phyloP scores from a whole-genome alignment of 2,888 invertebrate genomes.

The Anticlea derivata region DNA sequence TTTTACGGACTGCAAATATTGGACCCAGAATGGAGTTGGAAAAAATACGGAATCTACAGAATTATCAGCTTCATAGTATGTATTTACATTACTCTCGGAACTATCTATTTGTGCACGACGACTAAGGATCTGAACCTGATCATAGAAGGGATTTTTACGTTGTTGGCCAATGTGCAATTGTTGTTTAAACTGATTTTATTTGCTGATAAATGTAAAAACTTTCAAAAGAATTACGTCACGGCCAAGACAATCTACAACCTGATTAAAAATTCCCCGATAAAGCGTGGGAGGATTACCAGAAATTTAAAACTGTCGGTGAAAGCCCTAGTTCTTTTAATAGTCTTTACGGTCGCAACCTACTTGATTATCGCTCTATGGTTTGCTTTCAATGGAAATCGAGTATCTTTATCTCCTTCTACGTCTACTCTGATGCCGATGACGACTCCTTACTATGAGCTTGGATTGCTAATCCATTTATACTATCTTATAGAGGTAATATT shows the following conservation, averaged over 20 bases:
- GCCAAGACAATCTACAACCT: conserved; percentile 52
- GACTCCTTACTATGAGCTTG: conserved; percentile 60
- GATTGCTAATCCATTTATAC: conserved; percentile 53
- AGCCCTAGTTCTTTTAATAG: conserved; percentile 38
- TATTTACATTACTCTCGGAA: conserved; percentile 59
- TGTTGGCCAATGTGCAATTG: conserved; percentile 47
- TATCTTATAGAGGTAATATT: conserved; percentile 51
- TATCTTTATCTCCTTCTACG: conserved; percentile 57
- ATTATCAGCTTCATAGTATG: conserved; percentile 42
- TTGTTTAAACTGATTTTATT: conserved; percentile 50
- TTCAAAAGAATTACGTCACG: conserved; percentile 49
- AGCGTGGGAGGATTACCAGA: conserved; percentile 25
- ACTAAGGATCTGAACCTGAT: conserved; percentile 44
- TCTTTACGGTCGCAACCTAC: conserved; percentile 48
- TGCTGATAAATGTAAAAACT: conserved; percentile 41
- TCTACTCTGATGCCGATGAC: conserved; percentile 61
- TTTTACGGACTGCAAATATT: conserved; percentile 62
- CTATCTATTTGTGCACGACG: conserved; percentile 46
- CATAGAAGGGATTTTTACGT: conserved; percentile 59
- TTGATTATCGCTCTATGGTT: conserved; percentile 51
- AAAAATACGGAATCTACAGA: conserved; percentile 44
- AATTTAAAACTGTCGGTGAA: conserved; percentile 41
- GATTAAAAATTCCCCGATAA: conserved; percentile 40
- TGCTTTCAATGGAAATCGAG: conserved; percentile 49
- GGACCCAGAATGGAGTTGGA: conserved; percentile 58